Percentiles rank a stretch among this genome's conserved stretches.
phyloP scores from a whole-genome alignment of 2,797 vertebrate genomes.

The Morus bassanus region DNA sequence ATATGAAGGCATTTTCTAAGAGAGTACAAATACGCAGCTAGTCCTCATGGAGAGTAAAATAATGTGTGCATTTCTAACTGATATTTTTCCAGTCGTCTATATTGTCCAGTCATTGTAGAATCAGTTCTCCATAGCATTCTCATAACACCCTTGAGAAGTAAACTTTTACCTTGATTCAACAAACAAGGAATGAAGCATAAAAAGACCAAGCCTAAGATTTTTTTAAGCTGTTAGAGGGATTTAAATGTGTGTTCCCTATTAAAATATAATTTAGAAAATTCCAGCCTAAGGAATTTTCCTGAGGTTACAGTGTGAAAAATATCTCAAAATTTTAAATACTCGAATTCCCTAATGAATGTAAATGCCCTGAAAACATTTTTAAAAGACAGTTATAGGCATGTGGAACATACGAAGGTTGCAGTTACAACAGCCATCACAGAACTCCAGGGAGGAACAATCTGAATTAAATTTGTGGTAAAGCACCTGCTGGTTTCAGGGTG shows the following conservation, averaged over 20 bases:
- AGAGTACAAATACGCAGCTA: background rate
- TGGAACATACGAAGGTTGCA: background rate
- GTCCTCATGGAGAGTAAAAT: background rate
- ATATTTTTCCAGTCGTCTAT: background rate
- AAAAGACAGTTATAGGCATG: background rate
- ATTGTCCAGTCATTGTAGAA: background rate
- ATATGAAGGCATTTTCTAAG: background rate
- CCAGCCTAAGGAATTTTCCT: background rate
- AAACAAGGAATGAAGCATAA: background rate
- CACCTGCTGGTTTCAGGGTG: background rate
- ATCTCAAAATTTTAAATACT: background rate
- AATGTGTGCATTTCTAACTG: background rate
- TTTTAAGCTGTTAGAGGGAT: background rate
- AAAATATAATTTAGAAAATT: background rate
- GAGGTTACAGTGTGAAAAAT: background rate
- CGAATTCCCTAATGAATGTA: background rate
- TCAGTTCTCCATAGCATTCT: background rate
- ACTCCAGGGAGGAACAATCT: background rate
- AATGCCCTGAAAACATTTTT: background rate
- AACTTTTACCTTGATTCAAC: background rate
- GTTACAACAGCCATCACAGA: background rate
- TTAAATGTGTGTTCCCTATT: background rate
- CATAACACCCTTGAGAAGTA: background rate
- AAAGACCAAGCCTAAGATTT: background rate
- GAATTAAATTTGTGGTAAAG: background rate